phyloP scores from a whole-genome alignment of 2,888 invertebrate species.

The Ptilodon capucinus region DNA sequence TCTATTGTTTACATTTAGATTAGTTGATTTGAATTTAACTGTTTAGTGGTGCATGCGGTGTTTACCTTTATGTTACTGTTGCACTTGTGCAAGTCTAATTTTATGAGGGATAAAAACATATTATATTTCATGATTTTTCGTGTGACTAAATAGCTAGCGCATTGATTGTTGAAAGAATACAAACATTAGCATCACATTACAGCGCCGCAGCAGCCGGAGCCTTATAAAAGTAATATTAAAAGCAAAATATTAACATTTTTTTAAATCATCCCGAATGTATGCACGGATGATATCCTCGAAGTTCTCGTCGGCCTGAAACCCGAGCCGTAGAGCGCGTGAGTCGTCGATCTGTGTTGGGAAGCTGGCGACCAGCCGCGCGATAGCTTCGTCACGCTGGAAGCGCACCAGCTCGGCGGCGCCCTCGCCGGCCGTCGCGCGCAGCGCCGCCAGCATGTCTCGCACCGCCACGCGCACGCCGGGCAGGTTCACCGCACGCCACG shows the following conservation, averaged over 20 bases:
- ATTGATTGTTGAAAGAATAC: too few relatives aligned
- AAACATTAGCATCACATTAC: too few relatives aligned
- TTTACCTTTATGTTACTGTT: too few relatives aligned
- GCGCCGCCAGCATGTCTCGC: conserved; percentile 52
- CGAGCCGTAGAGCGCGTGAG: conserved; percentile 52
- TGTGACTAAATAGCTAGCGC: too few relatives aligned
- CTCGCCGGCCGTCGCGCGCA: conserved; percentile 54
- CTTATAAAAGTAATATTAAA: too few relatives aligned
- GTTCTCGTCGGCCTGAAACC: conserved; percentile 53
- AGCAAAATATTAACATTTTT: conserved; percentile 17
- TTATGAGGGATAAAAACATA: too few relatives aligned
- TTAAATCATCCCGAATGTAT: conserved; percentile 46
- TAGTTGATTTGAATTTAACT: too few relatives aligned
- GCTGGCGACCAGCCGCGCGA: conserved; percentile 53
- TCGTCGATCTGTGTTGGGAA: conserved; percentile 62
- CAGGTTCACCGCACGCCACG: conserved; percentile 55
- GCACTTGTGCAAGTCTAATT: too few relatives aligned
- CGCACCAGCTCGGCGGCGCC: conserved; percentile 46
- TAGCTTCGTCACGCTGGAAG: conserved; percentile 44
- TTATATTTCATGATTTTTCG: too few relatives aligned
- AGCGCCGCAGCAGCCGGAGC: too few relatives aligned
- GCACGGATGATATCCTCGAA: conserved; percentile 54
- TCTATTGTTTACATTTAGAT: too few relatives aligned
- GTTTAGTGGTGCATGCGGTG: too few relatives aligned
- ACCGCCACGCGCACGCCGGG: conserved; percentile 62